Percentiles rank a stretch among this genome's conserved stretches.
Evolutionary conservation across 1,140 invertebrate species (phyloP).

Genomic region (Drosophila ercepeae): DNA sequence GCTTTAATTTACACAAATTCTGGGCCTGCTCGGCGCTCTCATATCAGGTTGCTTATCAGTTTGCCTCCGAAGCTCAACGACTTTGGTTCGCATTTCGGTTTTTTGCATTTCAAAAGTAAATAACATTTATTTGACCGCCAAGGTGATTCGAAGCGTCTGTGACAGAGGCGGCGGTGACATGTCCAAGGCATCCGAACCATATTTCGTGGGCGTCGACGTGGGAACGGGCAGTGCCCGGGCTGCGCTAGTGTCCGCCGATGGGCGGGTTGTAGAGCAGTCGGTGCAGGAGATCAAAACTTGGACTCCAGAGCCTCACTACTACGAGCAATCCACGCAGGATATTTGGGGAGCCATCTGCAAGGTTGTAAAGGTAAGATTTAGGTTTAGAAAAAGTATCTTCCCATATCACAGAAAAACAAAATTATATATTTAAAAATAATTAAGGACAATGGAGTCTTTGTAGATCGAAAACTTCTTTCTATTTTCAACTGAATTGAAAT

Average conservation of each 20-base stretch:
- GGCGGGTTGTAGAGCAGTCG: slow-evolving; percentile 87
- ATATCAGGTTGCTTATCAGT: slow-evolving; percentile 67
- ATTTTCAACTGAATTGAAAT: no score
- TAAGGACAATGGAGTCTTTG: not conserved
- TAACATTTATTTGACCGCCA: slow-evolving; percentile 78
- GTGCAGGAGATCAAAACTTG: slow-evolving; percentile 90
- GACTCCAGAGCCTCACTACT: slow-evolving; percentile 90
- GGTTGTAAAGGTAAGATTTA: slow-evolving; percentile 76
- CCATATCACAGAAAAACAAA: no score
- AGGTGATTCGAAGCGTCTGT: slow-evolving; percentile 22
- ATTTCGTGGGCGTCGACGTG: slow-evolving; percentile 96
- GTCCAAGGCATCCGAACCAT: slow-evolving; percentile 60
- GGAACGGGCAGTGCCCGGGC: slow-evolving; percentile 95
- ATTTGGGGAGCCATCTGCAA: slow-evolving; percentile 90
- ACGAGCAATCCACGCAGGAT: slow-evolving; percentile 96
- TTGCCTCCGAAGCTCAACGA: slow-evolving; percentile 29
- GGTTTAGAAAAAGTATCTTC: not conserved
- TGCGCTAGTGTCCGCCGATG: slow-evolving; percentile 89
- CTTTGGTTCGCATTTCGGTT: slow-evolving; percentile 27
- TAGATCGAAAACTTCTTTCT: no score
- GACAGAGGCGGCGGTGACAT: slow-evolving; percentile 9
- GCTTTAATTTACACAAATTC: slow-evolving; percentile 7
- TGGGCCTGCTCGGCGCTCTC: slow-evolving; percentile 4
- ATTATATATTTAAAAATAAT: not conserved
- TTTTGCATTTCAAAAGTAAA: slow-evolving; percentile 33